Evolutionary conservation across 2,797 vertebrate genomes (phyloP).

Genomic region (Eutrigla gurnardus): DNA sequence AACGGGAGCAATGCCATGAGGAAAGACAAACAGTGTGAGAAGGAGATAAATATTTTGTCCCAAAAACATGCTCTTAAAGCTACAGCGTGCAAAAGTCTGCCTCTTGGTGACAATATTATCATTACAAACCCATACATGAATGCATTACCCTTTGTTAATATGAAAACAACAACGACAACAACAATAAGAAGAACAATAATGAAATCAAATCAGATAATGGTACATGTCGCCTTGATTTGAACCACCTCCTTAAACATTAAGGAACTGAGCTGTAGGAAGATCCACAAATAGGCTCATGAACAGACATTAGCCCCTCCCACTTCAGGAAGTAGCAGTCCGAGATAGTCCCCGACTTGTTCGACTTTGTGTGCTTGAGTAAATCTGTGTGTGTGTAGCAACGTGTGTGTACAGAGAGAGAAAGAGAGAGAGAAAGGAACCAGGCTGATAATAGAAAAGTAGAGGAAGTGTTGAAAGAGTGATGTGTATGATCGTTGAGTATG

Average conservation of each 20-base stretch:
- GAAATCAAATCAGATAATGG: slow-evolving; percentile 86
- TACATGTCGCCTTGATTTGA: slow-evolving; percentile 88
- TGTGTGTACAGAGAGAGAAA: slow-evolving; percentile 25
- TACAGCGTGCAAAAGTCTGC: slow-evolving; percentile 92
- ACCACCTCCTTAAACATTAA: slow-evolving; percentile 99
- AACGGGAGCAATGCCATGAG: slow-evolving; percentile 55
- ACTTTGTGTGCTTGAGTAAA: slow-evolving; percentile 63
- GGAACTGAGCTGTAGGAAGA: slow-evolving; percentile 91
- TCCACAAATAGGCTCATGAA: slow-evolving; percentile 87
- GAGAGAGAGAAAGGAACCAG: slow-evolving; percentile 60
- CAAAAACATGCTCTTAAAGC: slow-evolving; percentile 93
- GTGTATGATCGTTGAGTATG: slow-evolving; percentile 36
- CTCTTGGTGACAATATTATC: slow-evolving; percentile 84
- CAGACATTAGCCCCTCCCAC: slow-evolving; percentile 82
- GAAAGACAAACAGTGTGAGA: slow-evolving; percentile 55
- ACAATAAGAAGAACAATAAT: slow-evolving; percentile 81
- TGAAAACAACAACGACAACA: slow-evolving; percentile 83
- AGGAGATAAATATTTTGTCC: slow-evolving; percentile 74
- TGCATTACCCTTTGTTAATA: slow-evolving; percentile 89
- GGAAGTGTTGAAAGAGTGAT: slow-evolving; percentile 52
- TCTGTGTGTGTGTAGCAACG: slow-evolving; percentile 33
- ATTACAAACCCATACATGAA: slow-evolving; percentile 86
- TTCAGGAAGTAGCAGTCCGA: slow-evolving; percentile 77
- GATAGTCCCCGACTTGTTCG: slow-evolving; percentile 73
- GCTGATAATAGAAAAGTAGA: slow-evolving; percentile 74